Base-by-base conservation (phyloP, 1,140 invertebrate genomes). In the Lasaia peninsularis region DNA sequence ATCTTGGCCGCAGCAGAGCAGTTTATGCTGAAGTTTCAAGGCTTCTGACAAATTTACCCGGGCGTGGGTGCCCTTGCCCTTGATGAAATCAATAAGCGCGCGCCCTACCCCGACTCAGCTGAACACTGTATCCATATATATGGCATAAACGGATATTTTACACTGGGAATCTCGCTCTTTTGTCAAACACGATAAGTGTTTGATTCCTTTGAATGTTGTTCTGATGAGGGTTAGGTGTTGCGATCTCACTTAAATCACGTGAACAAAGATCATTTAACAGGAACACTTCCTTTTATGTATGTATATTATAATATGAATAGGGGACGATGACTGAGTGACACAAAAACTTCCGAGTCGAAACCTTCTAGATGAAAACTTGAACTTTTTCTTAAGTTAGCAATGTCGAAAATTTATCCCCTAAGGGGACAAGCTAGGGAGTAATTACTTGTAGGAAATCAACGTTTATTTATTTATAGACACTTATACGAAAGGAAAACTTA, bases 1-100 rank as follows among this genome's bases (percentile, higher is more conserved):
- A 11, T 40, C 35, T 14, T 16, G 14, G 18, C 12, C 35, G 18
- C 18, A 18, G 40, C 14, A 48, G 18, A 48, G 16, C 14, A 44
- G 20, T 48, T 48, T 48, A 20, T 48, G 11, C 16, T 48, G 14
- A 48, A 48, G 40, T 48, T 52, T 52, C 32, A 31, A 52, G 50
- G 21, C 21, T 52, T 28, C 50, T 18, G 18, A 59, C 52, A 55
- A 52, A 59, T 65, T 35, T 28, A 21, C 53, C 35, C 60, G 64
- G 56, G 67, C 53, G 68, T 70, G 60, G 70, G 56, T 63, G 71
- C 66, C 77, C 79, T 80, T 78, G 77, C 66, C 76, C 74, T 77
- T 76, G 70, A 32, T 51, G 58, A 56, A 68, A 82, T 82, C 79
- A 69, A 82, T 80, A 73, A 71, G 70, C 77, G 75, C 77, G 72